phyloP scores from a whole-genome alignment of 2,888 invertebrate genomes.

The Malthinus seriepunctatus region DNA sequence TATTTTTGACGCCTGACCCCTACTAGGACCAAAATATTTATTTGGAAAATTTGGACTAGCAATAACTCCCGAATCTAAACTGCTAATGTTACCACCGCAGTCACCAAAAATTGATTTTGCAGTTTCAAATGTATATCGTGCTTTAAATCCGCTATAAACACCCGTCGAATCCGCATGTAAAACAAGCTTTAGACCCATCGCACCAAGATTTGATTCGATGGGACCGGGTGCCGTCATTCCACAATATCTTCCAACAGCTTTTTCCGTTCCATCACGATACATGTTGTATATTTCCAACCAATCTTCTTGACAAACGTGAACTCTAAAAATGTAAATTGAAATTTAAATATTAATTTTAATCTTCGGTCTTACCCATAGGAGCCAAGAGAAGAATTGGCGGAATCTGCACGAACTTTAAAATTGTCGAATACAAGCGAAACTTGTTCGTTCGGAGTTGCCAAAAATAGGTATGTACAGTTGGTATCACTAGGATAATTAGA shows the following conservation, averaged over 20 bases:
- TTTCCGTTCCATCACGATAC: conserved; percentile 79
- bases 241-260: conserved; percentile 90
- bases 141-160: conserved; percentile 95
- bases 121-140: conserved; percentile 88
- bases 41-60: conserved; percentile 90
- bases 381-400: conserved; percentile 75
- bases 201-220: conserved; percentile 87
- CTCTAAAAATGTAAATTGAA: conserved; percentile 54
- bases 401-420: conserved; percentile 85
- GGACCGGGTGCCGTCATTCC: conserved; percentile 91
- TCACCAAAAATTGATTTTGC: conserved; percentile 89
- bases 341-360: conserved; percentile 4
- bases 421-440: conserved; percentile 90
- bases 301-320: conserved; percentile 83
- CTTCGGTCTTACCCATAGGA: conserved; percentile 75
- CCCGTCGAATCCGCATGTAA: conserved; percentile 86
- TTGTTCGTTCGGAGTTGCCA: conserved; percentile 85
- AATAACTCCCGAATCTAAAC: conserved; percentile 79
- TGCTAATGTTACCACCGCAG: conserved; percentile 90
- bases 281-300: conserved; percentile 94
- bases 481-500: conserved; percentile 95
- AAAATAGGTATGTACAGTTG: conserved; percentile 91
- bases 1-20: conserved; percentile 80
- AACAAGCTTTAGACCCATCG: conserved; percentile 84
- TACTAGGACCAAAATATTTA: conserved; percentile 83